Evolutionary conservation across 2,797 vertebrate genomes (phyloP).

Genomic region (Myotis findleyi): DNA sequence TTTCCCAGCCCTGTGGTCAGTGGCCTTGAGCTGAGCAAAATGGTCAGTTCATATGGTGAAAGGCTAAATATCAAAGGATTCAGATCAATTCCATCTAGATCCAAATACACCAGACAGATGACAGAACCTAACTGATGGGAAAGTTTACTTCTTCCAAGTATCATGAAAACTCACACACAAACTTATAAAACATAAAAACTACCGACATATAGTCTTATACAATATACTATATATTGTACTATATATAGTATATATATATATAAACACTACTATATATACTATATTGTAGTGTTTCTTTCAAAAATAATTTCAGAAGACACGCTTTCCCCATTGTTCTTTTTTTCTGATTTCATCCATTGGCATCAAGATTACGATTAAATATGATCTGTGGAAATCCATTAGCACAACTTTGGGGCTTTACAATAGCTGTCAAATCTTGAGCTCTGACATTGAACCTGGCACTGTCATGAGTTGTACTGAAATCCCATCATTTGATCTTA

Average conservation of each 20-base stretch:
- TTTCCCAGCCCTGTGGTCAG: background rate
- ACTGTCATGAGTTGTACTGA: background rate
- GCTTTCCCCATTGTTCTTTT: background rate
- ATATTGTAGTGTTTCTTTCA: slow-evolving; percentile 9
- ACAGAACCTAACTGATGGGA: background rate
- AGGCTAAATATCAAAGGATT: slow-evolving; percentile 19
- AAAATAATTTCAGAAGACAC: slow-evolving; percentile 1
- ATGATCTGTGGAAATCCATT: background rate
- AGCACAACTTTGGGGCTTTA: background rate
- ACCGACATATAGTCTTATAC: background rate
- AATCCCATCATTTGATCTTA: background rate
- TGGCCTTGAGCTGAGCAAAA: background rate
- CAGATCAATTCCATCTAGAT: slow-evolving; percentile 12
- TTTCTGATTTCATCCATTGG: background rate
- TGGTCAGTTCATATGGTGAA: background rate
- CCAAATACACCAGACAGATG: background rate
- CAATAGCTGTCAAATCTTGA: background rate
- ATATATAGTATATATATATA: no score
- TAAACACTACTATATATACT: no score
- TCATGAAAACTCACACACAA: background rate
- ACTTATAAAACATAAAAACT: background rate
- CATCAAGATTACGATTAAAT: slow-evolving; percentile 20
- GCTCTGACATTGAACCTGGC: background rate
- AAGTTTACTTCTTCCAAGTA: slow-evolving; percentile 43
- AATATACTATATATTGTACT: background rate